Conservation (phyloP, 30 jellyfish, hydroid and myxozoan genomes). For the Catostylus mosaicus region DNA sequence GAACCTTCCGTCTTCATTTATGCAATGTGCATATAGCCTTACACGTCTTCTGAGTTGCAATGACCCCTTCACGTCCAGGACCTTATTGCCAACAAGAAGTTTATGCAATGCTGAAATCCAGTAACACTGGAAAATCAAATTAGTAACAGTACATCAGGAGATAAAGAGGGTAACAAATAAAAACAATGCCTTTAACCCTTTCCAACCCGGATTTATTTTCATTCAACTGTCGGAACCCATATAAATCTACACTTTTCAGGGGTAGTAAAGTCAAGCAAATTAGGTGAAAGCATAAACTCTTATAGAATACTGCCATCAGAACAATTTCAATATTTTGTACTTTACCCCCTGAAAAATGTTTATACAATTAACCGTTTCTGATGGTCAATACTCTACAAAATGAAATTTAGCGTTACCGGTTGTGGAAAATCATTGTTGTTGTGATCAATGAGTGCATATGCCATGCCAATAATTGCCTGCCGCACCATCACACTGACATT, state of each 20-base stretch:
- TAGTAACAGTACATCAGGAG: background rate
- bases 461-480: slow-evolving; percentile 62
- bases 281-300: too few species aligned
- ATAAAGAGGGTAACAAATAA: background rate
- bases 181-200: too few species aligned
- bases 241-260: too few species aligned
- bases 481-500: slow-evolving; percentile 50
- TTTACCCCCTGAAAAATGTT: too few species aligned
- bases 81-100: slow-evolving; percentile 72
- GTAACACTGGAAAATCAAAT: slow-evolving; percentile 23
- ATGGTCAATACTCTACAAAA: too few species aligned
- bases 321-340: too few species aligned
- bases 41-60: slow-evolving; percentile 40
- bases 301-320: too few species aligned
- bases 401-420: slow-evolving; percentile 25
- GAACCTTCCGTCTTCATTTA: slow-evolving; percentile 41
- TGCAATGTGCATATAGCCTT: slow-evolving; percentile 81
- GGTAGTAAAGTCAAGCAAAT: too few species aligned
- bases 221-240: too few species aligned
- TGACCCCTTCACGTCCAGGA: slow-evolving; percentile 63
- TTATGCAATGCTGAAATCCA: slow-evolving; percentile 77
- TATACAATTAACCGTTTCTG: too few species aligned
- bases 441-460: slow-evolving; percentile 60
- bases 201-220: too few species aligned
- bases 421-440: slow-evolving; percentile 36